phyloP scores from a whole-genome alignment of 2,888 invertebrate genomes.

The Melangyna quadrimaculata region DNA sequence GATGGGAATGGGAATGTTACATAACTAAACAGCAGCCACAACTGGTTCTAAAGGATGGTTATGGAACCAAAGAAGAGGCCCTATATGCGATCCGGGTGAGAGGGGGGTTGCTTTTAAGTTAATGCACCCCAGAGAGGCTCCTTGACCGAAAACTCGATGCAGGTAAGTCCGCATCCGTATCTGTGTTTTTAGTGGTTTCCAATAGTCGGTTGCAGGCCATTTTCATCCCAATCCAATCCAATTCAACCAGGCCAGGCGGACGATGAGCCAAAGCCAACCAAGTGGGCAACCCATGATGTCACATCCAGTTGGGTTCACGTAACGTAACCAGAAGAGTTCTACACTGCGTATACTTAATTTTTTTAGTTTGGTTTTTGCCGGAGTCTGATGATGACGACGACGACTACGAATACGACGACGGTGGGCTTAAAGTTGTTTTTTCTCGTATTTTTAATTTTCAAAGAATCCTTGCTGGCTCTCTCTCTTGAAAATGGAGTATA shows the following conservation, averaged over 20 bases:
- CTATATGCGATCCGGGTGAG: not conserved
- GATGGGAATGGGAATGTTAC: constrained; percentile 52
- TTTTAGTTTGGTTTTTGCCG: constrained; percentile 31
- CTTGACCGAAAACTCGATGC: constrained; percentile 71
- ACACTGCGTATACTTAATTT: constrained; percentile 68
- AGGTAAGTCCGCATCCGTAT: constrained; percentile 70
- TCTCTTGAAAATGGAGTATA: constrained; percentile 13
- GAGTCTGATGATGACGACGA: constrained; percentile 36
- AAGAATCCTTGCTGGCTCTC: constrained; percentile 45
- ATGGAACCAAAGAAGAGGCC: constrained; percentile 1
- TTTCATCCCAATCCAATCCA: constrained; percentile 36
- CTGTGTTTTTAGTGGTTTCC: constrained; percentile 72
- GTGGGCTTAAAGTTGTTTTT: constrained; percentile 16
- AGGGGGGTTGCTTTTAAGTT: constrained; percentile 62
- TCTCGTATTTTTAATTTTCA: constrained; percentile 31
- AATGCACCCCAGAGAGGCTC: constrained; percentile 69
- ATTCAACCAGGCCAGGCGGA: not conserved
- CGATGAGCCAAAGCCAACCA: constrained; percentile 42
- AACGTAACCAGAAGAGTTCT: constrained; percentile 47
- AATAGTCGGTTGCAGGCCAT: constrained; percentile 62
- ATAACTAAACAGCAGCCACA: constrained; percentile 65
- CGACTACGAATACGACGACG: constrained; percentile 2
- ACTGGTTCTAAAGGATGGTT: constrained; percentile 43
- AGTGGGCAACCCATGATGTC: constrained; percentile 61
- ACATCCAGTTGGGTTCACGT: constrained; percentile 67